phyloP scores from a whole-genome alignment of 2,797 vertebrate genomes.

The Lutjanus campechanus region DNA sequence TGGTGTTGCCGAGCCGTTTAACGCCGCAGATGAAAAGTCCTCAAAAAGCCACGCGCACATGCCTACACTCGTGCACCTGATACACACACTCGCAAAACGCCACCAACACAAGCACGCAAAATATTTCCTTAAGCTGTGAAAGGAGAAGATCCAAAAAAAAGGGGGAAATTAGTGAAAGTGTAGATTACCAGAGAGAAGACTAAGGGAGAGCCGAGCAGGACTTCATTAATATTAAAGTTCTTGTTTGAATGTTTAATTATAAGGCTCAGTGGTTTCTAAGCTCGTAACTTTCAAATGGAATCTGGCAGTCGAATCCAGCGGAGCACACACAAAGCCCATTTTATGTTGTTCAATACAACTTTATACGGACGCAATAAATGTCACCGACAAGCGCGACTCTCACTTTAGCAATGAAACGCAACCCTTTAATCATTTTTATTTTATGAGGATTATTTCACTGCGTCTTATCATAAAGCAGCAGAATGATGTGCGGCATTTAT shows the following conservation, averaged over 20 bases:
- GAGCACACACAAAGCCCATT: constrained; percentile 50
- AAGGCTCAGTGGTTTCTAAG: constrained; percentile 67
- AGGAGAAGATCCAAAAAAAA: not conserved
- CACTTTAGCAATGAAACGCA: constrained; percentile 55
- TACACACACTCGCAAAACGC: not conserved
- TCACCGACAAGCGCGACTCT: constrained; percentile 53
- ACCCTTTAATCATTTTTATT: constrained; percentile 74
- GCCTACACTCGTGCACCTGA: not conserved
- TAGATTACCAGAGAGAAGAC: constrained; percentile 41
- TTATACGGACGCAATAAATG: constrained; percentile 70
- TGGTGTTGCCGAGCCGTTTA: constrained; percentile 49
- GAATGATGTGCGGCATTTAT: constrained; percentile 58
- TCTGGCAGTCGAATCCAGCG: constrained; percentile 47
- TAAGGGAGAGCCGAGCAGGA: constrained; percentile 24
- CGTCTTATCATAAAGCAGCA: constrained; percentile 67
- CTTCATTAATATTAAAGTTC: constrained; percentile 71
- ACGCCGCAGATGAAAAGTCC: constrained; percentile 30
- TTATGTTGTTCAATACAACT: constrained; percentile 61
- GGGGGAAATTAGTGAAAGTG: not conserved
- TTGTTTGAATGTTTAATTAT: constrained; percentile 79
- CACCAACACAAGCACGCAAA: not conserved
- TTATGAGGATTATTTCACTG: constrained; percentile 71
- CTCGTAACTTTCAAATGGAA: constrained; percentile 74
- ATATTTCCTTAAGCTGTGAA: not conserved
- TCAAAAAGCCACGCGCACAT: not conserved